phyloP scores from a whole-genome alignment of 1,140 invertebrate genomes.

The Potamilus streckersoni region DNA sequence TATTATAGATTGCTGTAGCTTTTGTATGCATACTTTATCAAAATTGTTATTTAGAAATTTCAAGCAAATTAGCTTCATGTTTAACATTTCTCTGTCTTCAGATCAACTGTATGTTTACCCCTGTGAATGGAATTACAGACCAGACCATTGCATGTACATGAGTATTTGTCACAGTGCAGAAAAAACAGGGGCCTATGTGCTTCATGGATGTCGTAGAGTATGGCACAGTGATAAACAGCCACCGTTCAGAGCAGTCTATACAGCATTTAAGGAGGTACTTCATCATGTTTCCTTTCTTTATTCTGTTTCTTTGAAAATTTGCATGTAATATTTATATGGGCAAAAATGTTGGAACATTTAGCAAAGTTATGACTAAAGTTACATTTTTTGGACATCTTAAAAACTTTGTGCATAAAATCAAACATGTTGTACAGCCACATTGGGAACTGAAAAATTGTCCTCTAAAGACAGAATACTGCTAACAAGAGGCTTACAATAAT shows the following conservation, averaged over 20 bases:
- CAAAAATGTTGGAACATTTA: background rate
- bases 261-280: constrained; percentile 76
- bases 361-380: background rate
- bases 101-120: constrained; percentile 85
- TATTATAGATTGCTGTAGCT: no score
- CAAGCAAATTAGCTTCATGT: background rate
- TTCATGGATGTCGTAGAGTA: constrained; percentile 90
- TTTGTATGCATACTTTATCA: no score
- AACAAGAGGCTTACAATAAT: no score
- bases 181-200: constrained; percentile 79
- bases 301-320: no score
- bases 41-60: background rate
- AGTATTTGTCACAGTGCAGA: constrained; percentile 84
- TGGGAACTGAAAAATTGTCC: background rate
- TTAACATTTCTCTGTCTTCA: constrained; percentile 53
- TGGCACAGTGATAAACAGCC: constrained; percentile 90
- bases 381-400: background rate
- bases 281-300: background rate
- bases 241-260: constrained; percentile 83
- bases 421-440: background rate
- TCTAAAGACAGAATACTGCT: background rate
- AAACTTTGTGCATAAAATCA: background rate
- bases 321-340: no score
- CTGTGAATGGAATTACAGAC: constrained; percentile 91
- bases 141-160: constrained; percentile 94